Conservation (phyloP, 2,113 vertebrate species). For the Heterotis niloticus region DNA sequence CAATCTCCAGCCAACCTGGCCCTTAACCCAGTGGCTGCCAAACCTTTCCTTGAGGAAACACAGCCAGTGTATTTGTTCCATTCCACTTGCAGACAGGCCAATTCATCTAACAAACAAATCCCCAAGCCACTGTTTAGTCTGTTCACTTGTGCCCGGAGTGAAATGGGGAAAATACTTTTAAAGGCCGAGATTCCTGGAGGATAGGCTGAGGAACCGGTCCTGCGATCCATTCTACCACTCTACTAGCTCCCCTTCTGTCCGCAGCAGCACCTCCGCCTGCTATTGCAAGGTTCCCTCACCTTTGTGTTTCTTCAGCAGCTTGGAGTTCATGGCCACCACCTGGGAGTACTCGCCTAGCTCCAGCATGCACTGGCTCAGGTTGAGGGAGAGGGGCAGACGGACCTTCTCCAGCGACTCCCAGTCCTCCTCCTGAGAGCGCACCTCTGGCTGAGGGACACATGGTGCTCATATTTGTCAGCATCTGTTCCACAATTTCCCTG, state of each 20-base stretch:
- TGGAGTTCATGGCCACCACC: slow-evolving; percentile 78
- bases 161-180: neutral
- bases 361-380: slow-evolving; percentile 87
- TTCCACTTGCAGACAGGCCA: no score
- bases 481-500: neutral
- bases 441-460: slow-evolving; percentile 54
- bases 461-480: neutral
- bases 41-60: no score
- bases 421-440: slow-evolving; percentile 71
- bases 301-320: slow-evolving; percentile 76
- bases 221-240: no score
- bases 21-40: no score
- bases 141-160: neutral
- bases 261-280: neutral
- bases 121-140: no score
- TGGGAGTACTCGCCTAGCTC: slow-evolving; percentile 76
- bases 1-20: no score
- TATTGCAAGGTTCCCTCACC: slow-evolving; percentile 54
- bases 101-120: no score
- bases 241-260: neutral
- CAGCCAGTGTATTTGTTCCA: no score
- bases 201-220: neutral
- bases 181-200: no score
- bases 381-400: slow-evolving; percentile 78
- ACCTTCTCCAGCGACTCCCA: slow-evolving; percentile 86